Evolutionary conservation across 2,113 vertebrate species (phyloP), one percentile per base, ranked within the genome.

Genomic region (Otus sunia): DNA sequence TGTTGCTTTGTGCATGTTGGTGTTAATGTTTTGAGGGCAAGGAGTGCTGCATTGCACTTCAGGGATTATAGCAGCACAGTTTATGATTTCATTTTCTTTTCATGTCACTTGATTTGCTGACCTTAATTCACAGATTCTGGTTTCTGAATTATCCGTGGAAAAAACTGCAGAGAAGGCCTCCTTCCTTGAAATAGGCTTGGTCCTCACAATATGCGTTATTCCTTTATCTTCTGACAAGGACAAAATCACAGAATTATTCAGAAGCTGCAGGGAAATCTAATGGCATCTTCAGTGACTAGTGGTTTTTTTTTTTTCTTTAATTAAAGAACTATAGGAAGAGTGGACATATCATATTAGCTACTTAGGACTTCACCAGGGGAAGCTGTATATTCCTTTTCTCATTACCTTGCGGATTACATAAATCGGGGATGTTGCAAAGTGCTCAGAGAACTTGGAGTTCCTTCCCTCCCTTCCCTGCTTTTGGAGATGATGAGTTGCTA

Each of bases 271-370:
- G 41, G 72, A 81, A 92, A 58, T 52, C 22, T 47, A 82, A 36
- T 47, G 49, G 47, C 58, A 92, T 92, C 50, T 93, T 95, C 39
- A 92, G 43, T 74, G 49, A 73, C 85, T 55, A 30, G 39, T 49
- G 52, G 27, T 58, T 39, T 18, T 15, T 67, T 64, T n/a, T 72
- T 77, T 17, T 47, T 14, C 69, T 85, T 86, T 79, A 89, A 93
- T 96, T 88, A 92, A 97, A 87, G 27, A 79, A 43, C 49, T 88
- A 16, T 71, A 92, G 74, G 68, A 95, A 36, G 58, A 88, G n/a
- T 90, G 72, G 39, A 37, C 27, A 32, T 81, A 37, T 8, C 39
- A 26, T 36, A 49, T 27, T 67, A 76, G 30, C n/a, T 95, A 37
- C 72, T 50, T 84, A 41, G 50, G 59, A 74, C 55, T 90, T 87